phyloP scores from a whole-genome alignment of 2,888 invertebrate genomes.

The Lepidonotus clava region DNA sequence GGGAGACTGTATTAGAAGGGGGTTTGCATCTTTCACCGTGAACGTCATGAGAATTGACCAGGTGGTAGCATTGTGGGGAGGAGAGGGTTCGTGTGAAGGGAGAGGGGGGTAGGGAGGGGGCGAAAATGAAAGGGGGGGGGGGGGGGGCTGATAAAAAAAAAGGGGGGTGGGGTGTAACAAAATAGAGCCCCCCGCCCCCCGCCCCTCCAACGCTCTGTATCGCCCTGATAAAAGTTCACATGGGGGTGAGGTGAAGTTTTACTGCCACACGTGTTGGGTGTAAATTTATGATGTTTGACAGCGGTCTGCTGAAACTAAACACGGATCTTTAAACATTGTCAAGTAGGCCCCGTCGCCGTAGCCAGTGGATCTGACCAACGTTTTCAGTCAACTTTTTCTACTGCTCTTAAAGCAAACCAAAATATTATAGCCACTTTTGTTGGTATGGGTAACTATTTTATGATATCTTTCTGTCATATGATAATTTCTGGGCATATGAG shows the following conservation, averaged over 20 bases:
- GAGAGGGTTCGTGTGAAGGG: neutral
- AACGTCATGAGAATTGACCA: slow-evolving; percentile 3
- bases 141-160: too few species aligned
- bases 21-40: neutral
- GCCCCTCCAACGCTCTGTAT: neutral
- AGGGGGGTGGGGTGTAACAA: neutral
- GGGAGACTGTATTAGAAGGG: neutral
- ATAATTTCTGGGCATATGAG: too few species aligned
- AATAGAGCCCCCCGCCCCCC: neutral
- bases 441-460: too few species aligned
- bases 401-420: too few species aligned
- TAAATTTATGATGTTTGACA: neutral
- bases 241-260: neutral
- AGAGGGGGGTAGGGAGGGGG: neutral
- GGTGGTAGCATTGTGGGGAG: neutral
- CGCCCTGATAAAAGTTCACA: too few species aligned
- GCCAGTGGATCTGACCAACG: too few species aligned
- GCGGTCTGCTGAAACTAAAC: neutral
- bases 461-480: too few species aligned
- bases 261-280: neutral
- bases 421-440: too few species aligned
- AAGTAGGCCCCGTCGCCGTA: too few species aligned
- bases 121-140: neutral
- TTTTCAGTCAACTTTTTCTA: too few species aligned
- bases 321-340: slow-evolving; percentile 3